Percentiles rank a stretch among this genome's conserved stretches.
These are phyloP conservation scores for Istiophorus platypterus DNA, from an alignment of 2,113 vertebrate genomes.

Conservation along the genomic window DNA sequence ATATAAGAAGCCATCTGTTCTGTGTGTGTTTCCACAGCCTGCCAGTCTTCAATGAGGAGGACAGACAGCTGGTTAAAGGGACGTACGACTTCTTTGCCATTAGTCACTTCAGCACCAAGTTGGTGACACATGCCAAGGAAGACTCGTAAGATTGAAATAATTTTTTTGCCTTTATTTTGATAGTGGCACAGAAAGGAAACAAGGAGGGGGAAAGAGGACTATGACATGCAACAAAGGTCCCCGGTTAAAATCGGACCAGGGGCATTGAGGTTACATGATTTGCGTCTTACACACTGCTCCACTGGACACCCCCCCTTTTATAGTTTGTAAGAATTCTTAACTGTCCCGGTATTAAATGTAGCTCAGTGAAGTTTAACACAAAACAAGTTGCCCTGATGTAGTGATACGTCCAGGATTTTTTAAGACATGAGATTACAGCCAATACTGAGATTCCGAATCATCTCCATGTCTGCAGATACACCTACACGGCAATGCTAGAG, in stretches of 20 bases:
- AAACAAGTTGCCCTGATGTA: neutral
- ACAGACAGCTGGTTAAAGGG: conserved; percentile 87
- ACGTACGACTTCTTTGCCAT: conserved; percentile 96
- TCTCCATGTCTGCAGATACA: conserved; percentile 74
- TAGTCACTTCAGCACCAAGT: conserved; percentile 93
- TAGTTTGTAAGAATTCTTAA: too few relatives aligned
- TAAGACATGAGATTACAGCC: neutral
- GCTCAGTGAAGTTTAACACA: too few relatives aligned
- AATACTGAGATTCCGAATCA: neutral
- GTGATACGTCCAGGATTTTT: neutral
- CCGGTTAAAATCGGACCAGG: too few relatives aligned
- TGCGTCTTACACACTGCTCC: too few relatives aligned
- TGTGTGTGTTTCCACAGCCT: conserved; percentile 71
- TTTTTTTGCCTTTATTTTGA: neutral
- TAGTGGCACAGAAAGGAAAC: neutral
- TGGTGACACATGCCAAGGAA: conserved; percentile 92
- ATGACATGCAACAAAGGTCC: too few relatives aligned
- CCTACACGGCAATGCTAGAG: conserved; percentile 88
- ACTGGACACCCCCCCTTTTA: too few relatives aligned
- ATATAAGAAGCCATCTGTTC: neutral
- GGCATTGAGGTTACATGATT: too few relatives aligned
- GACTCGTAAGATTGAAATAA: conserved; percentile 72
- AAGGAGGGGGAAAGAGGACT: too few relatives aligned
- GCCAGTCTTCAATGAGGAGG: conserved; percentile 91
- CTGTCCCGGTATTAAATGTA: too few relatives aligned